phyloP scores from a whole-genome alignment of 2,888 invertebrate species.

The Himalopsyche anomala region DNA sequence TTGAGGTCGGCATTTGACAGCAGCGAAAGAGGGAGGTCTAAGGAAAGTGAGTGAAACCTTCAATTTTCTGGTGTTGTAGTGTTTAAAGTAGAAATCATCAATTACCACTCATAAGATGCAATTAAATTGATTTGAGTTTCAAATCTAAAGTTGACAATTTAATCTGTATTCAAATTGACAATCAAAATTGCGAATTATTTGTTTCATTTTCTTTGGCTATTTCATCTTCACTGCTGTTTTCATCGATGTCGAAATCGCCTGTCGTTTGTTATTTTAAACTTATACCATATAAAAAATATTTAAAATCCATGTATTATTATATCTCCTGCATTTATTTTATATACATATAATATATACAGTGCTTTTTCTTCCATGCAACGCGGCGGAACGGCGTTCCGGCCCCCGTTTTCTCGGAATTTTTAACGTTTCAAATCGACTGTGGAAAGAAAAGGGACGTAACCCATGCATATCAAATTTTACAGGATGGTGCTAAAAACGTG shows the following conservation, averaged over 20 bases:
- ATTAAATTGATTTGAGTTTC: not conserved
- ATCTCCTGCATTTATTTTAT: too few relatives aligned
- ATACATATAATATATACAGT: too few relatives aligned
- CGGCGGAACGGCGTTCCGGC: too few relatives aligned
- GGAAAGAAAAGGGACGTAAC: too few relatives aligned
- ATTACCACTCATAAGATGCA: constrained; percentile 19
- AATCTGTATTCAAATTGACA: not conserved
- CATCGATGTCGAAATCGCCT: not conserved
- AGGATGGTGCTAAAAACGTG: too few relatives aligned
- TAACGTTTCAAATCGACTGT: too few relatives aligned
- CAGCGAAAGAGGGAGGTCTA: constrained; percentile 65
- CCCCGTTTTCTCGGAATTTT: too few relatives aligned
- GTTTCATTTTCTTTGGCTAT: constrained; percentile 8
- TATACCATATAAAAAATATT: too few relatives aligned
- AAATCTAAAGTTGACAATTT: not conserved
- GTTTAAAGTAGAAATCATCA: not conserved
- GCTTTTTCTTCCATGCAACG: too few relatives aligned
- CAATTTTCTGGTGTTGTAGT: constrained; percentile 13
- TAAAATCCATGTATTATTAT: too few relatives aligned
- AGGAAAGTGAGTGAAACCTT: constrained; percentile 64
- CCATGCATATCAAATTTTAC: too few relatives aligned
- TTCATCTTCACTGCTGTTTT: constrained; percentile 22
- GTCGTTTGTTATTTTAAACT: too few relatives aligned
- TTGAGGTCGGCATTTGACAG: constrained; percentile 65
- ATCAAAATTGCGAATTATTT: not conserved